A percentile compares a stretch with the other conserved stretches of the same genome.
phyloP scores from a whole-genome alignment of 2,888 invertebrate species.

The Podotricha telesiphe region DNA sequence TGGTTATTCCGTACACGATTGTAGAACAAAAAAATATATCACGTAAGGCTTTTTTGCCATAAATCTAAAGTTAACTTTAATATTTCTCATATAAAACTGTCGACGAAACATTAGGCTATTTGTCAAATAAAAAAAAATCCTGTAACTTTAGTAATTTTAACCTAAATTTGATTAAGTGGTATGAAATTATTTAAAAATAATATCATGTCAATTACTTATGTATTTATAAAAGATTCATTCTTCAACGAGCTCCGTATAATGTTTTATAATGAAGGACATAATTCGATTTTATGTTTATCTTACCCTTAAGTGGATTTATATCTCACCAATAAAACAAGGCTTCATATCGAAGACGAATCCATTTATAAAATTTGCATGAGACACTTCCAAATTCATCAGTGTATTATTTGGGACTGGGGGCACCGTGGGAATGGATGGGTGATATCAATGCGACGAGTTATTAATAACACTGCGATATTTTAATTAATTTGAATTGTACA shows the following conservation, averaged over 20 bases:
- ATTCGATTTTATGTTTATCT: conserved; percentile 75
- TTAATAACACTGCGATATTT: conserved; percentile 11
- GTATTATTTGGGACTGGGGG: conserved; percentile 32
- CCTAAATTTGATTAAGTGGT: neutral
- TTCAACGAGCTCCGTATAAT: conserved; percentile 44
- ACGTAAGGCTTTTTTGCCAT: neutral
- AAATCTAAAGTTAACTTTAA: neutral
- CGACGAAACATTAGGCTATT: no score
- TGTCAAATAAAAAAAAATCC: no score
- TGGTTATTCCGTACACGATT: neutral
- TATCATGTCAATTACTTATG: neutral
- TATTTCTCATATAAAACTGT: neutral
- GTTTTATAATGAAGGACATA: conserved; percentile 66
- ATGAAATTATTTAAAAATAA: neutral
- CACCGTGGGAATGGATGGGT: conserved; percentile 37
- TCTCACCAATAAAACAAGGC: conserved; percentile 66
- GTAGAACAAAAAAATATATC: neutral
- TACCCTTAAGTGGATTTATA: conserved; percentile 69
- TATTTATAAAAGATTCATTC: conserved; percentile 17
- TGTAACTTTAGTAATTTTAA: neutral
- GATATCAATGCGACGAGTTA: conserved; percentile 26
- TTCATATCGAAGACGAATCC: conserved; percentile 56
- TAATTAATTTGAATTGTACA: conserved; percentile 11
- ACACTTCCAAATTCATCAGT: conserved; percentile 46
- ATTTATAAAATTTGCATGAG: conserved; percentile 50